Percentiles rank a stretch among this genome's conserved stretches.
These are phyloP conservation scores for Cottoperca gobio DNA, from an alignment of 2,797 vertebrate genomes.

Conservation along the genomic window DNA sequence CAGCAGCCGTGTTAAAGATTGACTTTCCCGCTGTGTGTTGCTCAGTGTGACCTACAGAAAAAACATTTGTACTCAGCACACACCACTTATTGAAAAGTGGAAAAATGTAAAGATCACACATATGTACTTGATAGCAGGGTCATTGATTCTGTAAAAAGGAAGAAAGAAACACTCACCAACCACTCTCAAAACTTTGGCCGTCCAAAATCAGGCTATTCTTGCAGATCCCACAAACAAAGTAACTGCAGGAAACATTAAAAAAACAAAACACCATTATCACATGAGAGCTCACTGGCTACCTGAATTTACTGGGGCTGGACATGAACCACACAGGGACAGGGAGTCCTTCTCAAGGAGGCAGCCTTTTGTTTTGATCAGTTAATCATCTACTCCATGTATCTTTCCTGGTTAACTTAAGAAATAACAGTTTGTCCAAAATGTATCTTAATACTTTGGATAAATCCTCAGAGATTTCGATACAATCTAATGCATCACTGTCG, in stretches of 20 bases:
- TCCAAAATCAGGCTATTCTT: conserved; percentile 2
- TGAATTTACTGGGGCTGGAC: conserved; percentile 54
- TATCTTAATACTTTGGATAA: neutral
- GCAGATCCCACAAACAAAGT: conserved; percentile 9
- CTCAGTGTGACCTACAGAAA: neutral
- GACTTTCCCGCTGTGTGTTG: neutral
- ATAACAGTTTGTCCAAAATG: neutral
- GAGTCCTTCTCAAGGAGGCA: neutral
- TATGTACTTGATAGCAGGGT: neutral
- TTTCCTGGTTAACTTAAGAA: neutral
- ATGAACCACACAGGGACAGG: conserved; percentile 17
- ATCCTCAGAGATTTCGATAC: accelerated
- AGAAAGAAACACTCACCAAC: conserved; percentile 43
- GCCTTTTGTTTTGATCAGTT: neutral
- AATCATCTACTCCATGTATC: neutral
- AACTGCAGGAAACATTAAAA: conserved; percentile 25
- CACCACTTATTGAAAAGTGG: neutral
- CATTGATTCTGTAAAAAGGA: neutral
- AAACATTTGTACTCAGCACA: neutral
- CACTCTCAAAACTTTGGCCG: neutral
- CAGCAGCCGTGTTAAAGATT: conserved; percentile 48
- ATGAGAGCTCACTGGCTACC: conserved; percentile 64
- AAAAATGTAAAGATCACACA: neutral
- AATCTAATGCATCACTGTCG: neutral
- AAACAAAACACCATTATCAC: conserved; percentile 57